Evolutionary conservation across 2,113 vertebrate genomes (phyloP).

Genomic region (Galemys pyrenaicus): DNA sequence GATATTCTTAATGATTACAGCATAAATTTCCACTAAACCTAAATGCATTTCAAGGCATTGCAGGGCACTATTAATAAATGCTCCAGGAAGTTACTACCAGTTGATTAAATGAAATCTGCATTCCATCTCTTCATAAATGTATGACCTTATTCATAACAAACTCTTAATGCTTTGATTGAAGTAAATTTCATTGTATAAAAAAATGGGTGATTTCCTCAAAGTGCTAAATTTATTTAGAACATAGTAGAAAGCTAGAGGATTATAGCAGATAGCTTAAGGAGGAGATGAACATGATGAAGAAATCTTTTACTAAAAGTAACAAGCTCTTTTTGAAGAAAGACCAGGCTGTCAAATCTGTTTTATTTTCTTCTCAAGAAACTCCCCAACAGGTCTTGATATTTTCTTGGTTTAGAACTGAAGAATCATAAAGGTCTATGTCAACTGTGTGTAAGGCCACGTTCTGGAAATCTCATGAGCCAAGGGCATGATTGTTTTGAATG

Average conservation of each 20-base stretch:
- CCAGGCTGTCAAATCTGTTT: neutral
- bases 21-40: neutral
- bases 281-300: neutral
- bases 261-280: neutral
- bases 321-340: neutral
- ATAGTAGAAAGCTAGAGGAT: neutral
- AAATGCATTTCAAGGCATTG: neutral
- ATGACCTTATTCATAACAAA: neutral
- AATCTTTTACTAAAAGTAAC: neutral
- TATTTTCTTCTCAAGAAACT: conserved; percentile 20
- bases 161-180: neutral
- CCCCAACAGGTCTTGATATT: conserved; percentile 39
- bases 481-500: neutral
- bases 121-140: conserved; percentile 14
- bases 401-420: conserved; percentile 43
- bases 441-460: neutral
- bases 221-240: neutral
- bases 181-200: neutral
- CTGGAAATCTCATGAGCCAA: conserved; percentile 22
- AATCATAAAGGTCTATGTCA: neutral
- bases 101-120: conserved; percentile 7
- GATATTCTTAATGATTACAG: neutral
- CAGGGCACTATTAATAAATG: conserved; percentile 26
- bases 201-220: neutral
- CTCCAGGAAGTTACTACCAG: neutral